Evolutionary conservation across 2,113 vertebrate species (phyloP).

Genomic region (Glaucidium brasilianum): DNA sequence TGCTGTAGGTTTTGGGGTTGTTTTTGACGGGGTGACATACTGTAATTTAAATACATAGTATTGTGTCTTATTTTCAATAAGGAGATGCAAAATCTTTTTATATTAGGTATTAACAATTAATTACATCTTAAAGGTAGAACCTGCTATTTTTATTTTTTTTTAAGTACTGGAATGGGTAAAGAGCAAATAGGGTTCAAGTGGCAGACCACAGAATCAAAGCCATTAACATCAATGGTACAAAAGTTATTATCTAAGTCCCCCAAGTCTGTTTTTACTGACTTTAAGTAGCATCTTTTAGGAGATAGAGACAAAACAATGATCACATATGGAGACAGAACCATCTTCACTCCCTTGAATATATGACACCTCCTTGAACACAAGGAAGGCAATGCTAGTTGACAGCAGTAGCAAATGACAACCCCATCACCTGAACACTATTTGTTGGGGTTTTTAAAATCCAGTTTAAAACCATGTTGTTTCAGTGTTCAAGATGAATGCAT

Average conservation of each 20-base stretch:
- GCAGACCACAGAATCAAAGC: neutral
- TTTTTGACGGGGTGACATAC: neutral
- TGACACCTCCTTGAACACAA: neutral
- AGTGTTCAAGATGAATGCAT: neutral
- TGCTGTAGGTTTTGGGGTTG: rapidly evolving
- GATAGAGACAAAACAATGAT: neutral
- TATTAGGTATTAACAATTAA: neutral
- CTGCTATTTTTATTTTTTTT: neutral
- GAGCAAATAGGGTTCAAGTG: neutral
- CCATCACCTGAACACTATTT: neutral
- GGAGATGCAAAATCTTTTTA: neutral
- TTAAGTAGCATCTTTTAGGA: neutral
- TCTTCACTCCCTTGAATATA: neutral
- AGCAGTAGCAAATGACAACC: neutral
- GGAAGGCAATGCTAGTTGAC: neutral
- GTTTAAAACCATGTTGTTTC: neutral
- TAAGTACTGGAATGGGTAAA: neutral
- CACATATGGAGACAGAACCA: neutral
- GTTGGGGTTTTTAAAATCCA: neutral
- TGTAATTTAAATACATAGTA: neutral
- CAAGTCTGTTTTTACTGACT: neutral
- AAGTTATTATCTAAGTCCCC: neutral
- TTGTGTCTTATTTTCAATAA: neutral
- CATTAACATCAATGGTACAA: rapidly evolving
- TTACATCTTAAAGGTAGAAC: neutral